Conservation (phyloP, 2,888 invertebrate genomes). For the Ophioninae sp. region DNA sequence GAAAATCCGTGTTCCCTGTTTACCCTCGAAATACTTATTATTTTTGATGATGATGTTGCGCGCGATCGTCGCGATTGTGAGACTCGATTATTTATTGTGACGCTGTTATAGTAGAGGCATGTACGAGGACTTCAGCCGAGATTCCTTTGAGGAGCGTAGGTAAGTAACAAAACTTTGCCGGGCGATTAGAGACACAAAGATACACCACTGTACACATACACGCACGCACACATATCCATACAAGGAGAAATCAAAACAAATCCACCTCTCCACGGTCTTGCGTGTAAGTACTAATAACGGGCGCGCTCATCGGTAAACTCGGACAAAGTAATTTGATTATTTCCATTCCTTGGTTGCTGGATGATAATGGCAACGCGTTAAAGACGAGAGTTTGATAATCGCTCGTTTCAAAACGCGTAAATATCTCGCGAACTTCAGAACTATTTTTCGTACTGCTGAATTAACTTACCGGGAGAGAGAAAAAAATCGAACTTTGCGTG, state of each 20-base stretch:
- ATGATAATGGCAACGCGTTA: neutral
- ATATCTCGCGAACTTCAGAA: neutral
- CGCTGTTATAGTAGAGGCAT: conserved; percentile 84
- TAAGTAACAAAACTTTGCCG: conserved; percentile 79
- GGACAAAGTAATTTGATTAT: neutral
- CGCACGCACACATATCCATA: neutral
- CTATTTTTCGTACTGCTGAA: too few species aligned
- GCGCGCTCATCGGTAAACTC: neutral
- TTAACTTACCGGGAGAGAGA: too few species aligned
- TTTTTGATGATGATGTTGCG: conserved; percentile 26
- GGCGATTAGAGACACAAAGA: conserved; percentile 15
- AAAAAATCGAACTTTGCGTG: too few species aligned
- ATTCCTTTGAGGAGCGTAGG: conserved; percentile 94
- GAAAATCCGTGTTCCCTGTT: neutral
- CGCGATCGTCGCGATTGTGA: conserved; percentile 37
- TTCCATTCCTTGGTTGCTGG: neutral
- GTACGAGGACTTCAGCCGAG: conserved; percentile 94
- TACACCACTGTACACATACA: neutral
- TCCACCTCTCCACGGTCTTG: conserved; percentile 8
- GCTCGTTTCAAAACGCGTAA: too few species aligned
- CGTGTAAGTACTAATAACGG: neutral
- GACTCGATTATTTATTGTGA: conserved; percentile 78
- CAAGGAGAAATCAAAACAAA: conserved; percentile 13
- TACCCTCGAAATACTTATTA: neutral
- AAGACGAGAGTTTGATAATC: neutral